phyloP scores from a whole-genome alignment of 2,797 vertebrate genomes.

The Clarias platycephalus region DNA sequence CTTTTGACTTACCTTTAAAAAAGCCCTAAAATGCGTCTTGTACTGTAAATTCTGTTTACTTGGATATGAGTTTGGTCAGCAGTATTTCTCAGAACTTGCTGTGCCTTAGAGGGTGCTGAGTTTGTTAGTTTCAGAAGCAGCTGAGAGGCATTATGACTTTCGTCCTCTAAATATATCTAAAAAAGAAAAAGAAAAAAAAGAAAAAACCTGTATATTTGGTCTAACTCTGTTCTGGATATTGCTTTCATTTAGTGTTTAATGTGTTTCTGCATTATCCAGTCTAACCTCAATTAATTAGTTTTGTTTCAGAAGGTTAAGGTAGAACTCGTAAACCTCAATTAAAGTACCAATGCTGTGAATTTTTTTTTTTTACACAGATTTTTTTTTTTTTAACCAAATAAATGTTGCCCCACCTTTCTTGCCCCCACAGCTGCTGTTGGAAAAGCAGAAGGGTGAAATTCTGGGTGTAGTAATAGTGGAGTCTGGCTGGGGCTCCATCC shows the following conservation, averaged over 20 bases:
- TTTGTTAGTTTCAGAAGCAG: not conserved
- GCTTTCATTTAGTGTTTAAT: not conserved
- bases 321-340: too few species aligned
- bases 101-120: not conserved
- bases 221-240: not conserved
- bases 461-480: constrained; percentile 98
- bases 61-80: constrained; percentile 16
- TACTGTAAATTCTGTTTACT: not conserved
- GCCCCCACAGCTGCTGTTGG: constrained; percentile 85
- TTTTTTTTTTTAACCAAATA: not conserved
- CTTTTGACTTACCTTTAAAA: not conserved
- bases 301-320: too few species aligned
- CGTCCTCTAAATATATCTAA: not conserved
- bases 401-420: not conserved
- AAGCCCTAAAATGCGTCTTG: too few species aligned
- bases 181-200: too few species aligned
- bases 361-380: not conserved
- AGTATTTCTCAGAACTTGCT: not conserved
- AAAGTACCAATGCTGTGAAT: not conserved
- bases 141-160: not conserved
- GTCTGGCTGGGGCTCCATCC: constrained; percentile 98
- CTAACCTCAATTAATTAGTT: not conserved
- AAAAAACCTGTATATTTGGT: not conserved
- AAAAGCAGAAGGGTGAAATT: constrained; percentile 98
- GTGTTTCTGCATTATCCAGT: not conserved